Evolutionary conservation across 2,797 vertebrate genomes (phyloP), one percentile per base, ranked within the genome.

Genomic region (Pipistrellus pipistrellus): DNA sequence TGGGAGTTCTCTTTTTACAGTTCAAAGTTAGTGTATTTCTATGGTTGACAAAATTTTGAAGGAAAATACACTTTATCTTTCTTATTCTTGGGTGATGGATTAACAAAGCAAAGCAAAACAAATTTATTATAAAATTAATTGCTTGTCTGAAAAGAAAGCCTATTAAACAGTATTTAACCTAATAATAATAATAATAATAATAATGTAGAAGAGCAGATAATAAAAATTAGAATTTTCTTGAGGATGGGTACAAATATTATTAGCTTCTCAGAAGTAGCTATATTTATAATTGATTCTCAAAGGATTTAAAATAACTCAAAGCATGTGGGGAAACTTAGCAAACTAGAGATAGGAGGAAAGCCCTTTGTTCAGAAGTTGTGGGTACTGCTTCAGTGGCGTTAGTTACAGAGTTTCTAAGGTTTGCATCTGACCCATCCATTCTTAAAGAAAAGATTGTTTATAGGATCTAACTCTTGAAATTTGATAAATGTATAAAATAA

Each of bases 171-270:
- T 35, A 1, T 80, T 93, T 85, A 59, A 44, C 13, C 27, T 35
- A 72, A 41, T 80, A 41, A 41, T 59, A 64, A 41, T 59, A 64
- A 44, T 18, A 51, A 44, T 59, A 64, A 62, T 48, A 48, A 48
- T 48, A 14, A 48, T 35, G 2, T n/a, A 89, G 6, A 64, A 75
- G 7, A 62, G 0, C 8, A 82, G n/a, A 35, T 62, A 64, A 93
- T 51, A 55, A 96, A 90, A 95, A 59, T 53, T 62, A 80, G 8
- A 62, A 82, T 77, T 95, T 96, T 86, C 46, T 93, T 95, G n/a
- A 90, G 17, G 14, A 53, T 64, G 25, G 25, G 8, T 69, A 66
- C 21, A 77, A 9, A 77, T 23, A 69, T 35, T 38, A 73, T 87
- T 84, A 81, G 46, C n/a, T 64, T 73, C 59, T 83, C 13, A 83